Evolutionary conservation across 2,113 vertebrate species (phyloP).

Genomic region (Octodon degus): DNA sequence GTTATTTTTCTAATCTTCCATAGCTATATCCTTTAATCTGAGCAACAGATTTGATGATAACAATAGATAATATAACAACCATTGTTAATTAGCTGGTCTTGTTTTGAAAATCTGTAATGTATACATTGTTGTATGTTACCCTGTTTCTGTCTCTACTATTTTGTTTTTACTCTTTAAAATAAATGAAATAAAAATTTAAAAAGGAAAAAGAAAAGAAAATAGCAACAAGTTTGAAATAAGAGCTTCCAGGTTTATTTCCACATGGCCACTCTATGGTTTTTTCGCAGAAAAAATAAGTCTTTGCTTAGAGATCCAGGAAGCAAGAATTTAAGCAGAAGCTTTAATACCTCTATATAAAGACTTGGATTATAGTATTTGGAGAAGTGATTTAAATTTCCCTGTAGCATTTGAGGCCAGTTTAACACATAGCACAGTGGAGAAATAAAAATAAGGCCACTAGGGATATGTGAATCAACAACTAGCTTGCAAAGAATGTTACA

Average conservation of each 20-base stretch:
- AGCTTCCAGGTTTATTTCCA: background rate
- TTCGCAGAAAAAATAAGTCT: background rate
- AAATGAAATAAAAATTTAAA: too few species aligned
- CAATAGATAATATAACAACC: too few species aligned
- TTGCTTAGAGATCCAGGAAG: conserved; percentile 36
- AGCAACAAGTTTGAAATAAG: conserved; percentile 22
- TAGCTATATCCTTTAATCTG: too few species aligned
- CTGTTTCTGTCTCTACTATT: too few species aligned
- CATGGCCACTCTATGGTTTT: background rate
- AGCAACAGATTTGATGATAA: too few species aligned
- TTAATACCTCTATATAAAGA: conserved; percentile 33
- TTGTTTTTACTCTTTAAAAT: too few species aligned
- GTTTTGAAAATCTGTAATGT: too few species aligned
- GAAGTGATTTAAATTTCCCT: conserved; percentile 17
- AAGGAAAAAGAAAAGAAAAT: too few species aligned
- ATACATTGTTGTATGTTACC: too few species aligned
- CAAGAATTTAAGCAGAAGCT: conserved; percentile 53
- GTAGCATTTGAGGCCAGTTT: background rate
- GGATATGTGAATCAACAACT: background rate
- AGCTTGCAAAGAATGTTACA: background rate
- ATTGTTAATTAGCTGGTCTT: too few species aligned
- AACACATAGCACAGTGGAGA: background rate
- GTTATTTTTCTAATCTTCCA: too few species aligned
- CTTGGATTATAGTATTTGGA: background rate
- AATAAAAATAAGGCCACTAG: background rate